phyloP scores from a whole-genome alignment of 1,140 invertebrate species.

The Atta cephalotes region DNA sequence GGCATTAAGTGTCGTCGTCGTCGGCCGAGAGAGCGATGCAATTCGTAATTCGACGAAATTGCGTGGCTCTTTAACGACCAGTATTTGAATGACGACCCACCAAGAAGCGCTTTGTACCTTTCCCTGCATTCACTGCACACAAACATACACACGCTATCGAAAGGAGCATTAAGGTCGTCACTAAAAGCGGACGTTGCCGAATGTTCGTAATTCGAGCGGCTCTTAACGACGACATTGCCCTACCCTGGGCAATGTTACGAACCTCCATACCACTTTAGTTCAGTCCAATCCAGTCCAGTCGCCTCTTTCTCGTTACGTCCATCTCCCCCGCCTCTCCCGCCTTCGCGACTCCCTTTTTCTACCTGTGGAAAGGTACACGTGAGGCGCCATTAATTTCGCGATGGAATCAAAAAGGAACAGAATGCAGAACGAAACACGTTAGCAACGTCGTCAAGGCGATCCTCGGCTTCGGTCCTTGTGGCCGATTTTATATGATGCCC shows the following conservation, averaged over 20 bases:
- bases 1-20: conserved; percentile 61
- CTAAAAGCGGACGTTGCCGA: conserved; percentile 64
- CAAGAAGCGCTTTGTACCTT: conserved; percentile 44
- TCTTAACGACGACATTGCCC: conserved; percentile 70
- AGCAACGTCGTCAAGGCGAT: conserved; percentile 20
- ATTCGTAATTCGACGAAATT: conserved; percentile 74
- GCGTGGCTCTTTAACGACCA: conserved; percentile 68
- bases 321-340: background rate
- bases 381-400: conserved; percentile 66
- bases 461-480: background rate
- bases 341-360: conserved; percentile 3
- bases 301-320: conserved; percentile 36
- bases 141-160: background rate
- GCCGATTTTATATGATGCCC: conserved; percentile 1
- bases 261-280: conserved; percentile 6
- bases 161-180: conserved; percentile 55
- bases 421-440: conserved; percentile 27
- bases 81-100: conserved; percentile 59
- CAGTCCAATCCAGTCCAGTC: background rate
- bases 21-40: conserved; percentile 37
- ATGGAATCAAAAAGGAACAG: background rate
- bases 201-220: conserved; percentile 74
- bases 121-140: background rate
- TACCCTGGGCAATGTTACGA: conserved; percentile 15
- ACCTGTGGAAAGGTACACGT: conserved; percentile 1